These are phyloP conservation scores for Cremastinae sp. DNA, from an alignment of 2,888 invertebrate species.

Conservation along the genomic window DNA sequence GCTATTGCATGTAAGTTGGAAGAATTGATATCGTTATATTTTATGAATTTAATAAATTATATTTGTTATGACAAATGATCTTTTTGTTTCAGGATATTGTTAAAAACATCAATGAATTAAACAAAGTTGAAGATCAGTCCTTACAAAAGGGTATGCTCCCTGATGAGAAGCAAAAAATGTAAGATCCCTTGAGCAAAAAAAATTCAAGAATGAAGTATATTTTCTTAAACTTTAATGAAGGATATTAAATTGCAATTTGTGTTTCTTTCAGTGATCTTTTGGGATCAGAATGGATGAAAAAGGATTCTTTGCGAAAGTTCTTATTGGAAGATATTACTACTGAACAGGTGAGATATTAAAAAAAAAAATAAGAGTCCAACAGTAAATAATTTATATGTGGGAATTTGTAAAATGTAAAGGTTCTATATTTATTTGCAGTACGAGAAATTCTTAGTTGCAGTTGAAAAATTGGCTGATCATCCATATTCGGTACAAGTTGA, in stretches of 20 bases:
- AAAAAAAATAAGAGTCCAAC: conserved; percentile 7
- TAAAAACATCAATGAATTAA: conserved; percentile 85
- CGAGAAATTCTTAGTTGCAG: conserved; percentile 85
- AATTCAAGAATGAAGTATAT: conserved; percentile 72
- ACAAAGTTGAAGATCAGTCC: conserved; percentile 88
- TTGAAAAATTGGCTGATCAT: conserved; percentile 87
- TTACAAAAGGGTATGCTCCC: conserved; percentile 83
- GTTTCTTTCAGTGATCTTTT: conserved; percentile 80
- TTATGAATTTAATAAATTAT: not conserved
- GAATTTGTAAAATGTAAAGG: no score
- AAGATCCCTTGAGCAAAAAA: conserved; percentile 70
- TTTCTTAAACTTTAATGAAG: conserved; percentile 76
- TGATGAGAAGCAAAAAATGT: conserved; percentile 84
- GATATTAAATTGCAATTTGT: no score
- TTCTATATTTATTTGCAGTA: conserved; percentile 81
- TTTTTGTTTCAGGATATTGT: conserved; percentile 84
- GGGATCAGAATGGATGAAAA: conserved; percentile 85
- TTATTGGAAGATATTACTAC: conserved; percentile 87
- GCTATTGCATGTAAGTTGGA: conserved; percentile 86
- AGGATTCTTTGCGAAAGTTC: conserved; percentile 84
- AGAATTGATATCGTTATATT: conserved; percentile 7
- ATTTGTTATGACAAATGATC: not conserved
- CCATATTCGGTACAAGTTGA: conserved; percentile 87
- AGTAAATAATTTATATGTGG: conserved; percentile 23
- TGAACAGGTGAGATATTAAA: conserved; percentile 80